Conservation (phyloP, 2,888 invertebrate species). For the Oegoconia quadripuncta region DNA sequence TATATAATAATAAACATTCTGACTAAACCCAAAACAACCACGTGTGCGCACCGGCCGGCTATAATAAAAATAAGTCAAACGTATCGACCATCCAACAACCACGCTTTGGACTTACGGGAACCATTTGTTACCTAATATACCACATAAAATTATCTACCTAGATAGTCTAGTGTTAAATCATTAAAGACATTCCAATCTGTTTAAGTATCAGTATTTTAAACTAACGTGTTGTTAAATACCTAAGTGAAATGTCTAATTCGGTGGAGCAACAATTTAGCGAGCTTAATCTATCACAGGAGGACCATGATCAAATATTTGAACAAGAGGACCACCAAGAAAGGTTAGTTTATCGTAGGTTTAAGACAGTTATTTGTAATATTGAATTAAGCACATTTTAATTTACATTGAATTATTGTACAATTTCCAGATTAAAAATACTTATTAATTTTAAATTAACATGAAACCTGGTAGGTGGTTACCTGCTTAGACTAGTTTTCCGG, state of each 20-base stretch:
- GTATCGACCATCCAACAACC: no score
- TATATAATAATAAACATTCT: slow-evolving; percentile 65
- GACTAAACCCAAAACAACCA: slow-evolving; percentile 50
- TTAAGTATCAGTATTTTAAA: slow-evolving; percentile 29
- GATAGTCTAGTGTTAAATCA: background rate
- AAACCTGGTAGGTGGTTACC: no score
- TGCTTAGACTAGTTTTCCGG: no score
- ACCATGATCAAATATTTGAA: slow-evolving; percentile 86
- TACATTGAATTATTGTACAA: background rate
- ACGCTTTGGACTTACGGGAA: no score
- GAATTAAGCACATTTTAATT: no score
- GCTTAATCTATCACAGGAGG: slow-evolving; percentile 83
- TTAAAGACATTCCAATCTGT: slow-evolving; percentile 21
- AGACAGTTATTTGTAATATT: no score
- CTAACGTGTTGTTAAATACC: slow-evolving; percentile 12
- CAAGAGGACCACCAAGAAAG: slow-evolving; percentile 80
- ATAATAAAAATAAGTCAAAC: no score
- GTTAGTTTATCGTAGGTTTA: slow-evolving; percentile 49
- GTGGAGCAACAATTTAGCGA: slow-evolving; percentile 85
- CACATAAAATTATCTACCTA: background rate
- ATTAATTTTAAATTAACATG: no score
- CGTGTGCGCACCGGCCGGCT: slow-evolving; percentile 52
- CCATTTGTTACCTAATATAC: background rate
- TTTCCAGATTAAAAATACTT: background rate
- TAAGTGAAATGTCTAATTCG: slow-evolving; percentile 63